phyloP scores from a whole-genome alignment of 2,888 invertebrate species.

The Tachina lurida region DNA sequence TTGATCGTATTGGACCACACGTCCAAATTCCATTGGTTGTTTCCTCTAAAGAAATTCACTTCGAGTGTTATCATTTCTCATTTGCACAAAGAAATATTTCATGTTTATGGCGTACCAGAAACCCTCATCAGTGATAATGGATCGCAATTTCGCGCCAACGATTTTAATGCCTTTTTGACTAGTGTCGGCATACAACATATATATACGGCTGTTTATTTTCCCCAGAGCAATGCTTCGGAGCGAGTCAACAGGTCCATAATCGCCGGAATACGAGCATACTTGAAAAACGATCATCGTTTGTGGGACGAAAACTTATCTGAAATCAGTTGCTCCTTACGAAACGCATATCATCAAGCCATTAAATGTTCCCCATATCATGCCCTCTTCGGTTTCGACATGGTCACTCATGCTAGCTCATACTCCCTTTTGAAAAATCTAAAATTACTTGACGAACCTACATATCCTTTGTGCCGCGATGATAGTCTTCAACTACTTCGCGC shows the following conservation, averaged over 20 bases:
- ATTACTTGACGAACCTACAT: conserved; percentile 23
- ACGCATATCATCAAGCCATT: conserved; percentile 48
- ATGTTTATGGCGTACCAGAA: conserved; percentile 68
- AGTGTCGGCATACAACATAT: no score
- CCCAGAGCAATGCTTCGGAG: neutral
- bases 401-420: conserved; percentile 42
- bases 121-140: conserved; percentile 74
- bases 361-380: conserved; percentile 56
- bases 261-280: neutral
- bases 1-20: conserved; percentile 26
- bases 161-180: conserved; percentile 48
- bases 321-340: conserved; percentile 56
- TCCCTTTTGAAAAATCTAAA: conserved; percentile 31
- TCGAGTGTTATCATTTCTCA: conserved; percentile 1
- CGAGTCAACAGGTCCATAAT: neutral
- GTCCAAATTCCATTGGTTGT: conserved; percentile 37
- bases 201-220: conserved; percentile 15
- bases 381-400: conserved; percentile 53
- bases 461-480: conserved; percentile 13
- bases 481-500: neutral
- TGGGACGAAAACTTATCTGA: conserved; percentile 59
- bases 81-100: conserved; percentile 37
- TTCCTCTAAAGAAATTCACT: conserved; percentile 31
- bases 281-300: neutral
- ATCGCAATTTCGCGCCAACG: conserved; percentile 69